These are phyloP conservation scores for Odontamblyopus lacepedii DNA, from an alignment of 2,797 vertebrate species.

Conservation along the genomic window DNA sequence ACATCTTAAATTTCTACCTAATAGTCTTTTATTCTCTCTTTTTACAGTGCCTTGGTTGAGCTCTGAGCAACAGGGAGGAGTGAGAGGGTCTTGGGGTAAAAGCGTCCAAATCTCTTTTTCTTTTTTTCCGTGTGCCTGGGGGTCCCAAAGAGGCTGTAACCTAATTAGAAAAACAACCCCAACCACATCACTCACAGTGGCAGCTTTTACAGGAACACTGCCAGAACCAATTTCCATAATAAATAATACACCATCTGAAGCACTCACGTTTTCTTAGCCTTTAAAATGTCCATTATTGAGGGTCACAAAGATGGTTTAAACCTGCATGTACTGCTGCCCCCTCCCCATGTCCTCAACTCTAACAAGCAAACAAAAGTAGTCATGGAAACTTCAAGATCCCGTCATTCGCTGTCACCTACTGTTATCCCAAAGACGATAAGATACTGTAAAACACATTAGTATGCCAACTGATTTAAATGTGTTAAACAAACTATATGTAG, in stretches of 20 bases:
- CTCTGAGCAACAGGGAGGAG: conserved; percentile 53
- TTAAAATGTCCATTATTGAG: conserved; percentile 2
- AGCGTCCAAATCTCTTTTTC: conserved; percentile 32
- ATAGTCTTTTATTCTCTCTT: not conserved
- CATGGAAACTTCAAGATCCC: conserved; percentile 56
- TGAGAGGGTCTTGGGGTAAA: conserved; percentile 34
- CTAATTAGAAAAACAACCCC: conserved; percentile 55
- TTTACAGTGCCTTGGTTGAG: conserved; percentile 26
- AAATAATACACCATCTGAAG: conserved; percentile 39
- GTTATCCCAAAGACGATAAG: conserved; percentile 31
- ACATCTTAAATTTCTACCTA: not conserved
- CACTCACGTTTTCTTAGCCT: conserved; percentile 13
- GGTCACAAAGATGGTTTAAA: conserved; percentile 18
- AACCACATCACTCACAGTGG: conserved; percentile 38
- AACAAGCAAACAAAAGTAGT: conserved; percentile 62
- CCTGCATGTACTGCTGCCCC: not conserved
- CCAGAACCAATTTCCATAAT: conserved; percentile 35
- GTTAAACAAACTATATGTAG: too few relatives aligned
- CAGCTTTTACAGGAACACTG: conserved; percentile 34
- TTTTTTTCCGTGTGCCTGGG: conserved; percentile 26
- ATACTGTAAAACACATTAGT: conserved; percentile 29
- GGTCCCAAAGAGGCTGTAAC: conserved; percentile 37
- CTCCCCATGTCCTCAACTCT: conserved; percentile 17
- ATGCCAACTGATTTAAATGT: too few relatives aligned
- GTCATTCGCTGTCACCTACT: conserved; percentile 13